Evolutionary conservation across 2,797 vertebrate genomes (phyloP).

Genomic region (Falco biarmicus): DNA sequence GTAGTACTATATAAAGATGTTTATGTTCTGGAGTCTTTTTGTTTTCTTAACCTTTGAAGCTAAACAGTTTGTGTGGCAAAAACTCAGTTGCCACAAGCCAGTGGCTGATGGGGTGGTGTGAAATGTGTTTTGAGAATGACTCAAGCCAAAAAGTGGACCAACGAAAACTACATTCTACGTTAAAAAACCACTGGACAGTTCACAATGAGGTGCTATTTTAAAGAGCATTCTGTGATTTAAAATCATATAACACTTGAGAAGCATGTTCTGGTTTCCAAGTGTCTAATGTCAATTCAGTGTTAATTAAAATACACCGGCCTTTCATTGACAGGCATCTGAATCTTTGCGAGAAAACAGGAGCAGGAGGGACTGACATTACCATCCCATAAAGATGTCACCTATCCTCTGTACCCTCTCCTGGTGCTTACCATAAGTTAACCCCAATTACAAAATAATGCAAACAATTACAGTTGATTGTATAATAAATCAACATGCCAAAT

Average conservation of each 20-base stretch:
- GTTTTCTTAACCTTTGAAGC: slow-evolving; percentile 23
- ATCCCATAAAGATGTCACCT: not conserved
- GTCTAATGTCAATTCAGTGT: not conserved
- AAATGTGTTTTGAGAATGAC: slow-evolving; percentile 34
- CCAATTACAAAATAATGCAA: not conserved
- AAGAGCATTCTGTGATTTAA: not conserved
- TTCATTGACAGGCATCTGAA: not conserved
- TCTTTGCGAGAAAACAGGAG: not conserved
- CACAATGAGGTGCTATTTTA: not conserved
- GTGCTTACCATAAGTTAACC: not conserved
- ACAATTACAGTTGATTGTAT: not conserved
- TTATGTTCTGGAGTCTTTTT: slow-evolving; percentile 14
- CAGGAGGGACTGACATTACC: not conserved
- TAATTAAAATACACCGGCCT: not conserved
- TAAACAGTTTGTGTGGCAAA: slow-evolving; percentile 27
- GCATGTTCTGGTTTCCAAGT: not conserved
- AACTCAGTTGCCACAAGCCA: not conserved
- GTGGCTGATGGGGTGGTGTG: not conserved
- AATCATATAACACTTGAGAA: not conserved
- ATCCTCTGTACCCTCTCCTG: not conserved
- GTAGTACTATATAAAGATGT: not conserved
- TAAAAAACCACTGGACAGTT: not conserved
- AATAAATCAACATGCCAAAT: not conserved
- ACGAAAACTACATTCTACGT: not conserved
- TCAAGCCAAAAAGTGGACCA: not conserved